Base-by-base conservation (phyloP, 1,140 invertebrate species). In the Cataglyphis hispanica region DNA sequence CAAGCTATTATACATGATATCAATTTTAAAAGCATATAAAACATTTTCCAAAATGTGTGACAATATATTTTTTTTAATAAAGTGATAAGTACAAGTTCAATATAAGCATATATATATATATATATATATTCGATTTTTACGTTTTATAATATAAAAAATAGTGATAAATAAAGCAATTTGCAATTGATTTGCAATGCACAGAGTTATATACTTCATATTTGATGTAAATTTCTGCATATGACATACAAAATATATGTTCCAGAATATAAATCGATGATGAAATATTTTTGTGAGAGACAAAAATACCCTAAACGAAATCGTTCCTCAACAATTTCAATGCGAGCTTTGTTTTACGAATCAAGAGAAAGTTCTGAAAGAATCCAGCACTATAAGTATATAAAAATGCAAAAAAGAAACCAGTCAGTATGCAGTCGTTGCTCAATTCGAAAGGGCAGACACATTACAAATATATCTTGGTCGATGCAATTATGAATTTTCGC, bases 401-500 rank as follows among this genome's bases (percentile, higher is more conserved):
- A 66, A 34, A 69, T 16, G 31, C 27, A 43, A 78, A 66, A 63
- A 43, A 78, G 50, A 63, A 78, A 50, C 50, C 22, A 22, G 34
- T 58, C 13, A 64, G 66, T 37, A 31, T 25, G n/a, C 7, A 37
- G n/a, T n/a, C 13, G n/a, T 43, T 31, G 22, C 19, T 70, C 37
- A 13, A 5, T 31, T 70, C 10, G 25, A 56, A 31, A 31, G 43
- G 69, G 6, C 25, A 81, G 19, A 60, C 46, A 31, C n/a, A 13
- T 16, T 19, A 40, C 43, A 22, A 19, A 5, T n/a, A 16, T 56
- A 37, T 34, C 16, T 72, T 10, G 13, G 3, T 61, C 53, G 37
- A 72, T n/a, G 4, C 40, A 58, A 83, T 72, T 69, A 69, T 16
- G 10, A 1, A 58, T 80, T 69, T 69, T 40, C 37, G 25, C 0